A percentile compares a stretch with the other conserved stretches of the same genome.
phyloP scores from a whole-genome alignment of 92 coral and sea anemone genomes.

The Palythoa grandiflora region DNA sequence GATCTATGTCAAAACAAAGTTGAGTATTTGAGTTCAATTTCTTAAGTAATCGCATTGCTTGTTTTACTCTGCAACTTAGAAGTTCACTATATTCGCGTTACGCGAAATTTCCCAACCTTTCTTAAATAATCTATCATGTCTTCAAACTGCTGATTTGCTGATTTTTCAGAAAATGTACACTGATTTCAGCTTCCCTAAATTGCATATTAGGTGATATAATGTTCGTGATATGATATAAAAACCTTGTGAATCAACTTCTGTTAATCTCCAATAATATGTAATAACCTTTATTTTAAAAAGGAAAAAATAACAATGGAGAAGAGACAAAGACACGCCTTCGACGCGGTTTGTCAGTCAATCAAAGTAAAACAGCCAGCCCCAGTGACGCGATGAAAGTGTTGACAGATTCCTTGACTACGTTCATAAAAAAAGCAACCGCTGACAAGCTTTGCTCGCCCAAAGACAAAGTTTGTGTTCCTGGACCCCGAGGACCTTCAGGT shows the following conservation, averaged over 20 bases:
- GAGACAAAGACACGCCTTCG: neutral
- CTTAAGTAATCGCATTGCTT: too few relatives aligned
- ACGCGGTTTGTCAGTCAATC: neutral
- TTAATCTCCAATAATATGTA: neutral
- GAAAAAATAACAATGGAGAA: neutral
- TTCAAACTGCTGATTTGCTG: too few relatives aligned
- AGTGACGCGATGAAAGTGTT: neutral
- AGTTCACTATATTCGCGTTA: too few relatives aligned
- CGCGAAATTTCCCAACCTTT: too few relatives aligned
- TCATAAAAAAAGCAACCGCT: neutral
- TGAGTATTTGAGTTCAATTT: too few relatives aligned
- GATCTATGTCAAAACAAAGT: too few relatives aligned
- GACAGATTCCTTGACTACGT: neutral
- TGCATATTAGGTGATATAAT: neutral
- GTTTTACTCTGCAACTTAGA: too few relatives aligned
- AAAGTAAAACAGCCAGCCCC: neutral
- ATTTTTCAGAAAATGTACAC: too few relatives aligned
- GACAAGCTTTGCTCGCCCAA: constrained; percentile 24
- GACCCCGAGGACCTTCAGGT: constrained; percentile 8
- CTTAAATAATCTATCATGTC: too few relatives aligned
- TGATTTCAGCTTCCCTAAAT: too few relatives aligned
- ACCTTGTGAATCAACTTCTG: neutral
- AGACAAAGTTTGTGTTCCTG: constrained; percentile 21
- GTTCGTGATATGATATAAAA: too few relatives aligned
- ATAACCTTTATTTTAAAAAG: neutral